Conservation (phyloP, 53 echinoderm and acorn worm genomes). For the Crossaster papposus region DNA sequence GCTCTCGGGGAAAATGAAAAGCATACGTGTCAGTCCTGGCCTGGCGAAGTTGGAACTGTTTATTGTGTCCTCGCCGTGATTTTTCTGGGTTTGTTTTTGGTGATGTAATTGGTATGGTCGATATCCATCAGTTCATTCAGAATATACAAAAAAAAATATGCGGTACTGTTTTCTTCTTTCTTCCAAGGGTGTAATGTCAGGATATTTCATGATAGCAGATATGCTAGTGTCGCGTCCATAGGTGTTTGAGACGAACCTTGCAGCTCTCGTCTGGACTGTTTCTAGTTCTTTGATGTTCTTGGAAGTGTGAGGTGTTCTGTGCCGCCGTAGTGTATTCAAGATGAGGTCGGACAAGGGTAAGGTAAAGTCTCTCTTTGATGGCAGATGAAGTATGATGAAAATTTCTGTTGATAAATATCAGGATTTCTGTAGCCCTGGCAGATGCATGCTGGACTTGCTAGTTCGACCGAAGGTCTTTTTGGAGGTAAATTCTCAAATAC, state of each 20-base stretch:
- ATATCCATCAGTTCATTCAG: conserved; percentile 6
- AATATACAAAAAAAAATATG: conserved; percentile 16
- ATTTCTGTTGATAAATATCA: conserved; percentile 61
- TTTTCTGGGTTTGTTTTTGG: neutral
- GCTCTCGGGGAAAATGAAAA: conserved; percentile 29
- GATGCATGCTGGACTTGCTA: conserved; percentile 31
- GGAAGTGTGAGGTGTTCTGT: conserved; percentile 50
- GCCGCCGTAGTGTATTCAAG: conserved; percentile 50
- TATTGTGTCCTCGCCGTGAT: conserved; percentile 25
- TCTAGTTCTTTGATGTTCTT: conserved; percentile 47
- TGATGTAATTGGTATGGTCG: neutral
- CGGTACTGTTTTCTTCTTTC: conserved; percentile 25
- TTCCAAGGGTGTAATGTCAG: conserved; percentile 29
- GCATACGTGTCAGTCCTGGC: neutral
- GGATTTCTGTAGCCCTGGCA: conserved; percentile 25
- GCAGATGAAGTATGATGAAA: conserved; percentile 37
- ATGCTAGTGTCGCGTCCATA: conserved; percentile 52
- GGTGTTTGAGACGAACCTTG: conserved; percentile 53
- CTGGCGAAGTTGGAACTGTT: neutral
- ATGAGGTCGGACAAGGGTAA: conserved; percentile 56
- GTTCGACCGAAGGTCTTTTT: conserved; percentile 56
- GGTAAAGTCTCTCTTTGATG: neutral
- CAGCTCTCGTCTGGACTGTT: conserved; percentile 43
- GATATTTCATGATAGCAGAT: neutral
- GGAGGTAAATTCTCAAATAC: conserved; percentile 23